phyloP scores from a whole-genome alignment of 2,888 invertebrate genomes.

The Melanargia galathea region DNA sequence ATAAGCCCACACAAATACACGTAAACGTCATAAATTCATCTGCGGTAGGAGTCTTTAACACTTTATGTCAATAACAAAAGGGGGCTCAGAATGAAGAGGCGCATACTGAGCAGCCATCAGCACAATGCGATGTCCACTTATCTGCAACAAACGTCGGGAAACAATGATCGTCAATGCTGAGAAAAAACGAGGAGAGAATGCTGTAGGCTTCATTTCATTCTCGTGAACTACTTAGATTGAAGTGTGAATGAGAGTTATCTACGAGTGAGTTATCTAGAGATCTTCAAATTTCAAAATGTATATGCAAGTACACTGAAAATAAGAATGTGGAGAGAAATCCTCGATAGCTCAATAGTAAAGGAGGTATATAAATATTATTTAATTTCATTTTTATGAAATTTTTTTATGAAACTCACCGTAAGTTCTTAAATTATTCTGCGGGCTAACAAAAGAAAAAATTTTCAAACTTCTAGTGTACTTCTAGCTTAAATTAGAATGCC shows the following conservation, averaged over 20 bases:
- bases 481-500: no score
- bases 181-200: constrained; percentile 21
- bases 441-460: no score
- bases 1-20: neutral
- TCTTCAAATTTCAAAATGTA: neutral
- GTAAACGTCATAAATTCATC: constrained; percentile 20
- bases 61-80: constrained; percentile 56
- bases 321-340: no score
- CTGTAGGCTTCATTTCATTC: constrained; percentile 9
- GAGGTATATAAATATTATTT: no score
- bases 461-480: no score
- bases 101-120: constrained; percentile 28
- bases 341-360: no score
- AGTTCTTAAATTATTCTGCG: no score
- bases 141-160: constrained; percentile 28
- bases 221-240: constrained; percentile 8
- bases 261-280: no score
- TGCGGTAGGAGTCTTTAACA: constrained; percentile 41
- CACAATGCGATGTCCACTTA: constrained; percentile 33
- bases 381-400: no score
- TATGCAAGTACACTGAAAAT: neutral
- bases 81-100: constrained; percentile 40
- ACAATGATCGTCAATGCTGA: constrained; percentile 32
- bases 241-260: constrained; percentile 3
- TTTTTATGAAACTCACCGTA: no score